Percentiles rank a stretch among this genome's conserved stretches.
phyloP scores from a whole-genome alignment of 2,888 invertebrate species.

The Drosophila helvetica region DNA sequence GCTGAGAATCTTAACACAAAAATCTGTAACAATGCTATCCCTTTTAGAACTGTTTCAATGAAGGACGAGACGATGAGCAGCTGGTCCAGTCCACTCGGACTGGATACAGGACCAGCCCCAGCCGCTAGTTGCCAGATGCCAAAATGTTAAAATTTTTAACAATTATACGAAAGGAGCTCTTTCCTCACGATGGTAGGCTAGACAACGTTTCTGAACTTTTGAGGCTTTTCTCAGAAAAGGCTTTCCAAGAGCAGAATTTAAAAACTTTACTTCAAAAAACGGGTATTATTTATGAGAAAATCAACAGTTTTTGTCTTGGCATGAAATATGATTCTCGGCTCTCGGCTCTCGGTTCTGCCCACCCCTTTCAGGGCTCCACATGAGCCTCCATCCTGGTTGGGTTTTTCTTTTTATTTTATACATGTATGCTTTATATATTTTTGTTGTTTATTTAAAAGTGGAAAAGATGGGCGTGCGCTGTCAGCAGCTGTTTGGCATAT shows the following conservation, averaged over 20 bases:
- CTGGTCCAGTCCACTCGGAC: no score
- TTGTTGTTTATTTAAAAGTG: conserved; percentile 19
- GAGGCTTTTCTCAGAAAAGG: no score
- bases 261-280: conserved; percentile 17
- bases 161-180: no score
- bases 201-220: no score
- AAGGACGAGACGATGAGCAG: no score
- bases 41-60: no score
- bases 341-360: background rate
- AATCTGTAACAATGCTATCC: no score
- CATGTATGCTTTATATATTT: background rate
- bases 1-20: no score
- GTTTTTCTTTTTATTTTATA: background rate
- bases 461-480: conserved; percentile 18
- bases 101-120: no score
- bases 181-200: no score
- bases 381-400: conserved; percentile 40
- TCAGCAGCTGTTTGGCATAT: conserved; percentile 58
- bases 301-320: conserved; percentile 34
- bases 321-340: conserved; percentile 36
- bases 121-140: no score
- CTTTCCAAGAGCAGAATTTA: background rate
- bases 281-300: conserved; percentile 37
- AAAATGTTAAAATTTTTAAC: no score
- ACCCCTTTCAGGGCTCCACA: background rate